Base-by-base conservation (phyloP, 64 coral and sea anemone genomes). In the Pocillopora damicornis region DNA sequence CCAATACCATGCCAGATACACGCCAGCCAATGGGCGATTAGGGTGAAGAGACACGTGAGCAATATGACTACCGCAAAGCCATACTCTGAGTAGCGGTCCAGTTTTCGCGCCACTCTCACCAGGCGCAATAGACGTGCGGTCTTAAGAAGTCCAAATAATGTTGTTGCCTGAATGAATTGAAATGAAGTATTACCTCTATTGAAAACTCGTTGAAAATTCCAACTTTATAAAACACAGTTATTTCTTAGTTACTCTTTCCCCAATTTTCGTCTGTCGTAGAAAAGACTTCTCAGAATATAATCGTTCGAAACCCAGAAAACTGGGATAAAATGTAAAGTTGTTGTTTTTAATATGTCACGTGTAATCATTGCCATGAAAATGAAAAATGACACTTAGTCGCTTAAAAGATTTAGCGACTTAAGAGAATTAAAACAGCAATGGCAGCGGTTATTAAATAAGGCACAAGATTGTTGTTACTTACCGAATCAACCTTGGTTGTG, bases 1-100 rank as follows among this genome's bases (percentile, higher is more conserved):
- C 97, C 97, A 84, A 99, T 99, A 17, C 57, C 90, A 60, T 99
- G 93, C 97, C 97, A 99, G 61, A 99, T 91, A 60, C 97, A 99
- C 10, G 97, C 97, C 35, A 99, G 57, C 97, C 97, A 99, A 87
- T 99, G 97, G 86, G 97, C 97, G 25, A 91, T 67, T 61, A 99
- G 83, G 45, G 88, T 88, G 34, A 99, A 99, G 10, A 95, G 37
- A 17, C 93, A 90, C 23, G 93, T 99, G 30, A 99, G 90, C 35
- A 99, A 83, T 25, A 99, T 78, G 22, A 99, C 93, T 0, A 99
- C 97, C 56, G 97, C 97, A 60, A 90, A 79, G 42, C 97, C 97
- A 25, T 99, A 99, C 65, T 99, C 97, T 60, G 97, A 99, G 73
- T 99, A 99, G 13, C 97, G 90, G 37, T 99, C 97, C 15, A 99